Base-by-base conservation (phyloP, 2,888 invertebrate species). In the Cheilosia variabilis region DNA sequence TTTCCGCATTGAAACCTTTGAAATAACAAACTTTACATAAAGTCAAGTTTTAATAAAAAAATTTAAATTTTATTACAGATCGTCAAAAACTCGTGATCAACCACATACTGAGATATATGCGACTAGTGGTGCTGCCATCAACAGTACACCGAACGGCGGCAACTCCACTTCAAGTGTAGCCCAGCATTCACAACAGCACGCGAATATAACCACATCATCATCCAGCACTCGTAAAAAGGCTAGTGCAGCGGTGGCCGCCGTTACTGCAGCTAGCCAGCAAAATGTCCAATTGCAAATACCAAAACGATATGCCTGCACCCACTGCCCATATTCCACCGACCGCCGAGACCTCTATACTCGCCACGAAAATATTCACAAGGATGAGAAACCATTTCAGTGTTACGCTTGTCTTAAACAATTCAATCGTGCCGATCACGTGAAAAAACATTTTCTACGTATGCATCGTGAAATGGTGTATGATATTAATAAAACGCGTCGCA, bases 311-410 rank as follows among this genome's bases (percentile, higher is more conserved):
- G 96, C 95, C 83, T 98, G 98, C 93, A 95, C 94, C 27, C 96
- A 95, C 90, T 98, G 98, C 91, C 97, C 97, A 3, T 98, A 98
- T 92, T 97, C 97, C 34, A 98, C 98, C 15, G 98, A 98, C 92
- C 94, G 98, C 17, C 94, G 97, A 87, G 98, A 98, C 93, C 94
- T 98, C 55, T 98, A 96, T 92, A 97, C 97, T 50, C 94, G 98
- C 43, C 98, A 98, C 92, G 97, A 98, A 93, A 98, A 97, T 91
- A 98, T 98, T 87, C 98, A 98, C 91, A 95, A 97, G 89, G 97
- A 97, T 91, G 97, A 98, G 91, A 98, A 98, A 91, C 98, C 98
- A 6, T 98, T 98, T 91, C 97, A 97, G 91, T 98, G 98, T 92
- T 98, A 98, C 91, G 95, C 97, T 41, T 98, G 98, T 91, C 95